Conservation (phyloP, 1,140 invertebrate species). For the Caenorhabditis inopinata region DNA sequence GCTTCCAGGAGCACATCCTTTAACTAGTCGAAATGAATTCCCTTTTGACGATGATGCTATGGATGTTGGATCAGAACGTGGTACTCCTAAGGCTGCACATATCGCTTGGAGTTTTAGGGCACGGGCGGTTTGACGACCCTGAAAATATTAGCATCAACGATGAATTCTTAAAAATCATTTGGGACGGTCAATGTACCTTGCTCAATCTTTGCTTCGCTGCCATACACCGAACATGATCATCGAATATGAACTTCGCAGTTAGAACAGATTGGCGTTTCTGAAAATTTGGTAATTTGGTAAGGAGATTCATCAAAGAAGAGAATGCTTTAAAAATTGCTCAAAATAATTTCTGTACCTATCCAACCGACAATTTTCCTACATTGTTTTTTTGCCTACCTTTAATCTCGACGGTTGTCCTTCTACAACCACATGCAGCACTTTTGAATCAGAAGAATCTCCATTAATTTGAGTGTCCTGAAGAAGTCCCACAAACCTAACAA, state of each 20-base stretch:
- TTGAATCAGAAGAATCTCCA: conserved; percentile 91
- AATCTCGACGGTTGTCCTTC: conserved; percentile 71
- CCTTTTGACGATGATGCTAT: neutral
- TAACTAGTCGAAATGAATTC: conserved; percentile 50
- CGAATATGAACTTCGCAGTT: conserved; percentile 90
- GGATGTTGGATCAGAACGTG: conserved; percentile 14
- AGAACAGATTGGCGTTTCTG: conserved; percentile 72
- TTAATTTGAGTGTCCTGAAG: conserved; percentile 75
- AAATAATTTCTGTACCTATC: conserved; percentile 61
- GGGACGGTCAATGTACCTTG: no score
- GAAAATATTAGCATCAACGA: no score
- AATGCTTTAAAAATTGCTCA: no score
- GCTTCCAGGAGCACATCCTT: conserved; percentile 52
- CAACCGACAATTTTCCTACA: neutral
- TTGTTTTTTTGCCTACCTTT: neutral
- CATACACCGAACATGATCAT: conserved; percentile 92
- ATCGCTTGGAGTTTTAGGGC: conserved; percentile 94
- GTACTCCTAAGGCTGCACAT: conserved; percentile 82
- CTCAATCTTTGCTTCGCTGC: conserved; percentile 75
- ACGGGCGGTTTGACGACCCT: conserved; percentile 85
- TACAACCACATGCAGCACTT: conserved; percentile 90
- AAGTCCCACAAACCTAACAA: conserved; percentile 83
- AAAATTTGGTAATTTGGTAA: conserved; percentile 61
- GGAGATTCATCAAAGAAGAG: no score
- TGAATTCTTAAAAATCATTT: no score